phyloP scores from a whole-genome alignment of 2,888 invertebrate genomes.

The Ametastegia equiseti region DNA sequence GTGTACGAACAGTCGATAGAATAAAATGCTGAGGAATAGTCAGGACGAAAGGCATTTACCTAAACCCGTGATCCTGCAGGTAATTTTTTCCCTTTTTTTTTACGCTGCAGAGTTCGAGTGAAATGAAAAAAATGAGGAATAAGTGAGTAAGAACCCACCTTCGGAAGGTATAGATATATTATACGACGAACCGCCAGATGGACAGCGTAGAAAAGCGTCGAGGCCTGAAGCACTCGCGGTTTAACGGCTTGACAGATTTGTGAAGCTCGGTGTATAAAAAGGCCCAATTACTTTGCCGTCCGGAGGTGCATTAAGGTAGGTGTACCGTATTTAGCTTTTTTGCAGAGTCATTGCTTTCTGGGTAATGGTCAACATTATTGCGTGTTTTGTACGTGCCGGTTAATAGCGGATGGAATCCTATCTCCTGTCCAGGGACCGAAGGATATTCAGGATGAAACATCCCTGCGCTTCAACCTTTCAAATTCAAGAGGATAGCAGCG shows the following conservation, averaged over 20 bases:
- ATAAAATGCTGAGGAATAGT: too few species aligned
- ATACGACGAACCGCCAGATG: neutral
- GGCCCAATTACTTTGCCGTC: slow-evolving; percentile 58
- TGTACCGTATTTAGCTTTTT: slow-evolving; percentile 50
- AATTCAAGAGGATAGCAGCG: slow-evolving; percentile 34
- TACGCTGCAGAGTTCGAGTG: neutral
- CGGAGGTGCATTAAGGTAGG: slow-evolving; percentile 48
- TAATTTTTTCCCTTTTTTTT: neutral
- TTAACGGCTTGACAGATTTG: slow-evolving; percentile 62
- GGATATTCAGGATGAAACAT: neutral
- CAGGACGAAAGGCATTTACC: too few species aligned
- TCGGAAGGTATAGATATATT: neutral
- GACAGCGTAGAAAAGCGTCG: neutral
- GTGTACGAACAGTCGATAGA: neutral
- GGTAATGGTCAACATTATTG: slow-evolving; percentile 53
- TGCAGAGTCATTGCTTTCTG: slow-evolving; percentile 50
- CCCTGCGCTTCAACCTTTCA: neutral
- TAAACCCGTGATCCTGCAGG: too few species aligned
- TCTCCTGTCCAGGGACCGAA: neutral
- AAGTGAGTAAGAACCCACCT: neutral
- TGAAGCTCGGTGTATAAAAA: slow-evolving; percentile 59
- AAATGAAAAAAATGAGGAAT: neutral
- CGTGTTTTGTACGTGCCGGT: slow-evolving; percentile 47
- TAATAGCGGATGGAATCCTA: slow-evolving; percentile 10
- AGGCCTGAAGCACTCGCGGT: slow-evolving; percentile 53